Base-by-base conservation (phyloP, 2,797 vertebrate genomes). In the Aselliscus stoliczkanus region DNA sequence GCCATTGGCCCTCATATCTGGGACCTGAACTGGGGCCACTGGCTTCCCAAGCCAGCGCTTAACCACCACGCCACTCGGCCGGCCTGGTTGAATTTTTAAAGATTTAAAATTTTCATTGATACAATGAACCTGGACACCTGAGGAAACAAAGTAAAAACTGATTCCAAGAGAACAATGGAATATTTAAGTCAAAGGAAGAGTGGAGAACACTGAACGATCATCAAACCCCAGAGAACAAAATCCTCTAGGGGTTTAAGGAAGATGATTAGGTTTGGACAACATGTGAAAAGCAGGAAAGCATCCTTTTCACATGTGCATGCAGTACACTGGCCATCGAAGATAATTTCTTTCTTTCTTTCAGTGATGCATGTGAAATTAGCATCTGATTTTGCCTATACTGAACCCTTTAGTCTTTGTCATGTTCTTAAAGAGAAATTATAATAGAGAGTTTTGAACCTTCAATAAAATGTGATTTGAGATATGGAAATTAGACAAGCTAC, bases 391-490 rank as follows among this genome's bases (percentile, higher is more conserved):
- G 10, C 37, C 31, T 91, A 11, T 31, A 44, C 39, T 58, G 3
- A 88, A 85, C 7, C 20, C 18, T 44, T 50, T 13, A n/a, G 18
- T 67, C 64, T 93, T 62, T 93, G 47, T 64, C 73, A 86, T 42
- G 73, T 91, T 92, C 56, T 93, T 95, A 94, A 92, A 82, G 12
- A 67, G 29, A 93, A 97, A 77, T 87, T 80, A 75, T 47, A 65
- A 52, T n/a, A n/a, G 1, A 75, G 64, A 81, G 14, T 3, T 73
- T 75, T 58, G 47, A 65, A 79, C 14, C 23, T 62, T 69, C 17
- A 25, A 15, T n/a, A 12, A 7, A 73, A 79, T 60, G 62, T 56
- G 18, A 88, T 42, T 44, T 70, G 56, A 70, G 29, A 75, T 20
- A 42, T 10, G 11, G 5, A 75, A 91, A 86, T 27, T 21, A 56